Base-by-base conservation (phyloP, 2,113 vertebrate species). In the Lagopus leucura region DNA sequence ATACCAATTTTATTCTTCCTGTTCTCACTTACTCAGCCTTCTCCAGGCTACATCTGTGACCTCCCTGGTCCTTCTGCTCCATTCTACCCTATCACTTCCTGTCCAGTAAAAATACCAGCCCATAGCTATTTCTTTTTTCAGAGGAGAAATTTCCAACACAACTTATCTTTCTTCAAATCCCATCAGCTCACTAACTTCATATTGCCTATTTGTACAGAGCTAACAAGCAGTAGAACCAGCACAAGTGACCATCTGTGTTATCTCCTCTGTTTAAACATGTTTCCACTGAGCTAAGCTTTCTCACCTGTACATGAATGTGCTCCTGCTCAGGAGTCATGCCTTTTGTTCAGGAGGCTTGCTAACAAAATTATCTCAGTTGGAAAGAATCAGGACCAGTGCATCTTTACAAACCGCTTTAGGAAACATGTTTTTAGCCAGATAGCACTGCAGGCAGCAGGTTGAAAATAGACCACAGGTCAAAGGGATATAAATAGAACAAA, bases 1-100 rank as follows among this genome's bases (percentile, higher is more conserved):
- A 75, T 88, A 79, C 54, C 86, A 60, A 40, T 90, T 92, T 97
- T 90, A 92, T 90, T 93, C 73, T 91, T 95, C 80, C 82, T 86
- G 13, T 92, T 95, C 92, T 90, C 76, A 73, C 69, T 92, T 80
- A 87, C 63, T 85, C 7, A 8, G 52, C 69, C 76, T 86, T 52
- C 70, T 77, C 69, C 69, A 88, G 72, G 73, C 57, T 88, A 61
- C 69, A 83, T 92, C 52, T 87, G 66, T 92, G 92, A 89, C 86
- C 58, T 86, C 43, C 50, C 28, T 28, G 67, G 80, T 66, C 57
- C 48, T 91, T 81, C 78, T 89, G 47, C 63, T 93, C 83, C 58
- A 36, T 82, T 86, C 48, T 78, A 84, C 14, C 15, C 58, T 43
- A 82, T 45, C 66, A 84, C 57, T 77, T 90, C 58, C 42, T 48